Percentiles rank a stretch among this genome's conserved stretches.
These are phyloP conservation scores for Ischnus inquisitorius DNA, from an alignment of 2,888 invertebrate genomes.

Conservation along the genomic window DNA sequence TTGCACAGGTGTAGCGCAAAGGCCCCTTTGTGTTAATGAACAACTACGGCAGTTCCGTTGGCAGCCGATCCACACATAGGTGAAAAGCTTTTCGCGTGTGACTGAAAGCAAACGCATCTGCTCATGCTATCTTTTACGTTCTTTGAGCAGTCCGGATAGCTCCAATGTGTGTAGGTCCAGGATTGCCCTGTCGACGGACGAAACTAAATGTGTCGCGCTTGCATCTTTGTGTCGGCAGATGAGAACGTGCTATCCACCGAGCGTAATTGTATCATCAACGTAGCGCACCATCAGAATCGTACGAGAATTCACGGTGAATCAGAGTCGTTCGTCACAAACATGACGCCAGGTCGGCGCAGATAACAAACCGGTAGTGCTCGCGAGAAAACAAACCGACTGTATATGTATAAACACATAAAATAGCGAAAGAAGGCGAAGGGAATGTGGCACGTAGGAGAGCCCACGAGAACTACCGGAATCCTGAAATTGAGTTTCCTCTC, in stretches of 20 bases:
- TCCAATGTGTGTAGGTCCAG: too few relatives aligned
- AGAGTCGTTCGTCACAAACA: conserved; percentile 2
- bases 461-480: conserved; percentile 5
- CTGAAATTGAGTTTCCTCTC: conserved; percentile 22
- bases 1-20: background rate
- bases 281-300: background rate
- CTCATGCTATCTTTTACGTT: background rate
- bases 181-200: conserved; percentile 5
- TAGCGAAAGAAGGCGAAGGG: background rate
- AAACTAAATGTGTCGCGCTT: background rate
- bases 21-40: conserved; percentile 6
- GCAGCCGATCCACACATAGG: background rate
- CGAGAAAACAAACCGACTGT: background rate
- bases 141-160: background rate
- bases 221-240: background rate
- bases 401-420: background rate
- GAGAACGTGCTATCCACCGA: background rate
- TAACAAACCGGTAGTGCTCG: background rate
- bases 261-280: background rate
- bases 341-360: background rate
- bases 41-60: background rate
- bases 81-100: background rate
- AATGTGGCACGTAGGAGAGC: background rate
- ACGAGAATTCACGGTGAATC: conserved; percentile 11
- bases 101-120: background rate